phyloP scores from a whole-genome alignment of 2,888 invertebrate species.

The Eupithecia vulgata region DNA sequence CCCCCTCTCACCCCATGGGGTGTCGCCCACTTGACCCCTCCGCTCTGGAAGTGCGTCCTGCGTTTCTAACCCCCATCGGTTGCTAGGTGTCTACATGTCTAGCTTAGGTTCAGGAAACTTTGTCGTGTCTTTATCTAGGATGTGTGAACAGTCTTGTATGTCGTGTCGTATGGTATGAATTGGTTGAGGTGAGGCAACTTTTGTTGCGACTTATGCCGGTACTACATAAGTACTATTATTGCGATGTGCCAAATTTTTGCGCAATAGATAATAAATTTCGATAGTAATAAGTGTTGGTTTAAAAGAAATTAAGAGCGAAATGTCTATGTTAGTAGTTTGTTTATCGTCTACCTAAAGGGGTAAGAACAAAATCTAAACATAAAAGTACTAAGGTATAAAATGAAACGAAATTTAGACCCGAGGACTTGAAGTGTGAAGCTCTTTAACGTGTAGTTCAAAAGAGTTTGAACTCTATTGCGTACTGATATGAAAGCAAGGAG shows the following conservation, averaged over 20 bases:
- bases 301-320: background rate
- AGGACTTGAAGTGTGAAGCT: background rate
- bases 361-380: background rate
- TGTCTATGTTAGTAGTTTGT: background rate
- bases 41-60: constrained; percentile 42
- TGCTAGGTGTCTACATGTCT: constrained; percentile 16
- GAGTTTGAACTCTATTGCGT: constrained; percentile 3
- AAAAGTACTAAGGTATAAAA: background rate
- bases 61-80: constrained; percentile 31
- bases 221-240: too few species aligned
- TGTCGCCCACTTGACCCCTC: constrained; percentile 23
- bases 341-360: background rate
- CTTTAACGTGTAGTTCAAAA: background rate
- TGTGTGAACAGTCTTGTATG: background rate
- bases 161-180: background rate
- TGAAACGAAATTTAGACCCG: background rate
- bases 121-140: background rate
- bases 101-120: constrained; percentile 16
- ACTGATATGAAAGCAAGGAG: background rate
- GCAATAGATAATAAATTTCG: background rate
- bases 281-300: background rate
- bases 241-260: background rate
- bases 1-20: constrained; percentile 9
- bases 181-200: background rate
- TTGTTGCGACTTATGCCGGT: too few species aligned